phyloP scores from a whole-genome alignment of 2,888 invertebrate genomes.

The Sphecodes monilicornis region DNA sequence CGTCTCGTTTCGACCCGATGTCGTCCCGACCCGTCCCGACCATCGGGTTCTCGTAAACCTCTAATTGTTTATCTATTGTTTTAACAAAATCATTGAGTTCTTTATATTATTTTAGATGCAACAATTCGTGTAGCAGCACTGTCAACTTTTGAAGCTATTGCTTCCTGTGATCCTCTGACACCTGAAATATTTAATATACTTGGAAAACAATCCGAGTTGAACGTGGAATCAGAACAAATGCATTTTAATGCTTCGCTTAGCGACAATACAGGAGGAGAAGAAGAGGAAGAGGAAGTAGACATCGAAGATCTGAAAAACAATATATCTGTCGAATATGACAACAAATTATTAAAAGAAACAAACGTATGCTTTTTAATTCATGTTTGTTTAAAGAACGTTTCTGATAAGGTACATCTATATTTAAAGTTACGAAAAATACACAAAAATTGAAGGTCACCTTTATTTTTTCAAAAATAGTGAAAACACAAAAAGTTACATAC shows the following conservation, averaged over 20 bases:
- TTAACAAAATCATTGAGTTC: neutral
- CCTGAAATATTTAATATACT: slow-evolving; percentile 88
- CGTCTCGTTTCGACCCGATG: neutral
- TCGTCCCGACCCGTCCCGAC: neutral
- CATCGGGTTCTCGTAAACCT: neutral
- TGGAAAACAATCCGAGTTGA: slow-evolving; percentile 79
- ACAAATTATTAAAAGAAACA: slow-evolving; percentile 47
- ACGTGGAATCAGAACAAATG: slow-evolving; percentile 34
- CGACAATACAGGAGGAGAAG: slow-evolving; percentile 57
- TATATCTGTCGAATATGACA: slow-evolving; percentile 38
- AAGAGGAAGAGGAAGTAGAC: slow-evolving; percentile 74
- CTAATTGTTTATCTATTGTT: neutral
- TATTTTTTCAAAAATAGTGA: no score
- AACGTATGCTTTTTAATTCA: slow-evolving; percentile 50
- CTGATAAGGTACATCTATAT: slow-evolving; percentile 35
- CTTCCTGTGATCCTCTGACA: slow-evolving; percentile 88
- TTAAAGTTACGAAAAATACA: neutral
- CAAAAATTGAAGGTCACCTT: no score
- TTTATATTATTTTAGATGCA: slow-evolving; percentile 86
- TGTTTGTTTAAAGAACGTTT: slow-evolving; percentile 85
- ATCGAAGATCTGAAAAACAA: slow-evolving; percentile 61
- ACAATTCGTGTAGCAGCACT: slow-evolving; percentile 90
- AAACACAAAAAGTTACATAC: no score
- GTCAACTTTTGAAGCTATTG: slow-evolving; percentile 90
- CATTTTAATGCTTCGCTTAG: slow-evolving; percentile 33